Evolutionary conservation across 2,888 invertebrate species (phyloP).

Genomic region (Orchesella flavescens): DNA sequence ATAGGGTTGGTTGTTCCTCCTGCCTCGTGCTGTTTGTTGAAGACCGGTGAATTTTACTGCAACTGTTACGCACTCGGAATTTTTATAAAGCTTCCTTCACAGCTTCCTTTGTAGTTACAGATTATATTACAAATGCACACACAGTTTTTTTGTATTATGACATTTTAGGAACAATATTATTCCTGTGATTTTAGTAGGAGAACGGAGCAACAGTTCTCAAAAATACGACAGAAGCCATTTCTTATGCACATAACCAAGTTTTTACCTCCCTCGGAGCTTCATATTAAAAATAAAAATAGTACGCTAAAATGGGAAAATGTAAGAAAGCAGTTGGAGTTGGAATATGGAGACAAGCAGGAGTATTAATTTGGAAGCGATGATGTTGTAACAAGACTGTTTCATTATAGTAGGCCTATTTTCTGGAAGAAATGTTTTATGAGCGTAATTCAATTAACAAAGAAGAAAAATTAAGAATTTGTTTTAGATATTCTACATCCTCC

Average conservation of each 20-base stretch:
- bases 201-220: slow-evolving; percentile 7
- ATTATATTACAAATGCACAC: background rate
- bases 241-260: background rate
- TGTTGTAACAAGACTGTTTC: background rate
- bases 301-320: background rate
- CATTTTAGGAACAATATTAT: background rate
- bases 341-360: background rate
- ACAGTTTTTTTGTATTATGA: background rate
- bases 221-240: background rate
- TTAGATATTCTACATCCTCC: no score
- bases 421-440: background rate
- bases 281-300: slow-evolving; percentile 6
- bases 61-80: slow-evolving; percentile 22
- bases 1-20: slow-evolving; percentile 14
- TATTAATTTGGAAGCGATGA: slow-evolving; percentile 22
- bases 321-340: background rate
- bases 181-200: slow-evolving; percentile 12
- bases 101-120: background rate
- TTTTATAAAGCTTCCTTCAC: background rate
- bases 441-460: slow-evolving; percentile 16
- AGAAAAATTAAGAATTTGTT: background rate
- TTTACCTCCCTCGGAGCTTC: slow-evolving; percentile 7
- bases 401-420: background rate
- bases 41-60: background rate
- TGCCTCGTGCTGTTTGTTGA: slow-evolving; percentile 1